Conservation (phyloP, 2,113 vertebrate genomes). For the Xenopus borealis region DNA sequence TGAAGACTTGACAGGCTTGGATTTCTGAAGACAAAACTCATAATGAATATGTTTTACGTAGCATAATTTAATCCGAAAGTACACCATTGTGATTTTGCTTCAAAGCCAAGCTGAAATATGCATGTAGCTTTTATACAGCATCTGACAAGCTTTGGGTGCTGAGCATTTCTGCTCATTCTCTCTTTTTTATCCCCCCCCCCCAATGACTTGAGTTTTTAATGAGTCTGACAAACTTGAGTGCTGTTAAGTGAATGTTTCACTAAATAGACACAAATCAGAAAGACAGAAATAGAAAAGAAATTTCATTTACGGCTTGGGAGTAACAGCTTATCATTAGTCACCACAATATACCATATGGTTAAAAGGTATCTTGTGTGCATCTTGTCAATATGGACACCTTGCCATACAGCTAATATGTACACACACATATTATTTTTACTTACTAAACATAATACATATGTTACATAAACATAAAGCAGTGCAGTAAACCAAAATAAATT, state of each 20-base stretch:
- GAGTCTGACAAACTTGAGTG: constrained; percentile 42
- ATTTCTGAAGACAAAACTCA: constrained; percentile 39
- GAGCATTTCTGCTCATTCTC: constrained; percentile 36
- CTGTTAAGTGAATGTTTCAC: constrained; percentile 37
- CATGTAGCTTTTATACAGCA: constrained; percentile 40
- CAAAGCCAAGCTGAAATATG: constrained; percentile 44
- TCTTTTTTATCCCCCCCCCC: background rate
- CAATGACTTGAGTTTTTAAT: constrained; percentile 41
- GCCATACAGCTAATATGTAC: no score
- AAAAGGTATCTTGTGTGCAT: no score
- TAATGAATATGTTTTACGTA: constrained; percentile 44
- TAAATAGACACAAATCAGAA: constrained; percentile 23
- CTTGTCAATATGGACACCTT: no score
- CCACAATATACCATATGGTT: constrained; percentile 11
- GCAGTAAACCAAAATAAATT: no score
- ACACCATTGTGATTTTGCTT: constrained; percentile 43
- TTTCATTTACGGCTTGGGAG: background rate
- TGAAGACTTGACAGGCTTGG: constrained; percentile 37
- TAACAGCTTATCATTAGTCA: constrained; percentile 4
- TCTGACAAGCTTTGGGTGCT: constrained; percentile 37
- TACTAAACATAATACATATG: no score
- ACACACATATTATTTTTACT: no score
- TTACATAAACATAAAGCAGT: no score
- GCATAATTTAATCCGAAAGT: constrained; percentile 39
- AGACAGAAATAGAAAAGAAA: background rate